phyloP scores from a whole-genome alignment of 2,888 invertebrate species.

The Amiota minor region DNA sequence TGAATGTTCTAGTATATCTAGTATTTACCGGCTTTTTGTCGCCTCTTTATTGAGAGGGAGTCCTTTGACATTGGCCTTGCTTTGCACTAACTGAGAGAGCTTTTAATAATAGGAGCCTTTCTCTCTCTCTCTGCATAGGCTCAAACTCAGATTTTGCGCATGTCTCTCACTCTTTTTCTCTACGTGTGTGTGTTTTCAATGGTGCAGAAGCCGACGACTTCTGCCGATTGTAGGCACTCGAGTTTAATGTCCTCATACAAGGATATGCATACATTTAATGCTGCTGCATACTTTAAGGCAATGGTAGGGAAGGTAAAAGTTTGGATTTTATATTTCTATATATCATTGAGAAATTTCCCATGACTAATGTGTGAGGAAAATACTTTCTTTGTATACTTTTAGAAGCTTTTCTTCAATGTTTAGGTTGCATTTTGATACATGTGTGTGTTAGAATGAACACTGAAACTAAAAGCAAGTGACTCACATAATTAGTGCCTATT shows the following conservation, averaged over 20 bases:
- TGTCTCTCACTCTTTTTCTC: background rate
- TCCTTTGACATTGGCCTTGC: background rate
- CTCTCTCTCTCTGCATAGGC: constrained; percentile 8
- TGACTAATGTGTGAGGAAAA: constrained; percentile 55
- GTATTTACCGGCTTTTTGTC: constrained; percentile 1
- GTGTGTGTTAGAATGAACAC: too few species aligned
- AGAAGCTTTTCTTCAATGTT: too few species aligned
- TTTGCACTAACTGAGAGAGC: background rate
- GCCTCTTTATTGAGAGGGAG: background rate
- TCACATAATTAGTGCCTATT: too few species aligned
- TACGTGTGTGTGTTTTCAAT: background rate
- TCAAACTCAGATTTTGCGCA: background rate
- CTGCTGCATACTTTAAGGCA: background rate
- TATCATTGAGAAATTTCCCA: constrained; percentile 49
- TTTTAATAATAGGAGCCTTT: background rate
- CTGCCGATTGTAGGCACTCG: constrained; percentile 33
- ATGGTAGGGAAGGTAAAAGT: too few species aligned
- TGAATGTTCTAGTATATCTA: background rate
- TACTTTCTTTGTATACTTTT: too few species aligned
- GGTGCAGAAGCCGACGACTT: constrained; percentile 17
- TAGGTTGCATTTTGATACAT: too few species aligned
- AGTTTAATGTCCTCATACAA: constrained; percentile 67
- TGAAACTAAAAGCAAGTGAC: too few species aligned
- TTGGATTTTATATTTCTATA: too few species aligned
- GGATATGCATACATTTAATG: constrained; percentile 35